Evolutionary conservation across 2,888 invertebrate genomes (phyloP), one percentile per base, ranked within the genome.

Genomic region (Drosophila fulvimacula): DNA sequence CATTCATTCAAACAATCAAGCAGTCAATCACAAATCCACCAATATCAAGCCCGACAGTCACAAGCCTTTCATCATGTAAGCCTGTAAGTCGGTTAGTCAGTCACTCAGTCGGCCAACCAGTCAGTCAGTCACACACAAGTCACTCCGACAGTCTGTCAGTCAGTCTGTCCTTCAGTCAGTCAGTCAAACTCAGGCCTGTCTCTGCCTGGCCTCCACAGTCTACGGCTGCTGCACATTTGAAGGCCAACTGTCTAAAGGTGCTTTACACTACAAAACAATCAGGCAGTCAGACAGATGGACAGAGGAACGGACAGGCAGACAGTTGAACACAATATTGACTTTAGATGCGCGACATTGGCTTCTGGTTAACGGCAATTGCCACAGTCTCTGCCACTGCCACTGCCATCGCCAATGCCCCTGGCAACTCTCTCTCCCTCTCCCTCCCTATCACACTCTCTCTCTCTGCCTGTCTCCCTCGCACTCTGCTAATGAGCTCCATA

Each of bases 401-500:
- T 30, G 42, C 21, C 42, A 9, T n/a, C n/a, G n/a, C n/a, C n/a
- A 46, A 2, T 2, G 41, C 41, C 41, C 19, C 19, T 42, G 42
- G 42, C 42, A 42, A 6, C 42, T 42, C 42, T 42, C 42, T 42
- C 42, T 21, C 13, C 6, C 13, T n/a, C n/a, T 1, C 24, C 0
- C 42, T 49, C 30, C 11, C 10, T 34, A 6, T 21, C 13, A 3
- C 13, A 9, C 19, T 2, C 34, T 5, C 15, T 51, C 19, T 5
- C 10, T 3, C 9, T 13, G 21, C 2, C 34, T 9, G 19, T 5
- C 34, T 13, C 19, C 0, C 32, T 34, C 4, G 15, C 32, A 21
- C 21, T 46, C 68, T 65, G 87, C 76, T 85, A 85, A 85, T 85
- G 82, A 84, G 77, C 71, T 80, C 61, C 73, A 84, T 87, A 85